These are phyloP conservation scores for Corythucha ciliata DNA, from an alignment of 2,888 invertebrate species.

Conservation along the genomic window DNA sequence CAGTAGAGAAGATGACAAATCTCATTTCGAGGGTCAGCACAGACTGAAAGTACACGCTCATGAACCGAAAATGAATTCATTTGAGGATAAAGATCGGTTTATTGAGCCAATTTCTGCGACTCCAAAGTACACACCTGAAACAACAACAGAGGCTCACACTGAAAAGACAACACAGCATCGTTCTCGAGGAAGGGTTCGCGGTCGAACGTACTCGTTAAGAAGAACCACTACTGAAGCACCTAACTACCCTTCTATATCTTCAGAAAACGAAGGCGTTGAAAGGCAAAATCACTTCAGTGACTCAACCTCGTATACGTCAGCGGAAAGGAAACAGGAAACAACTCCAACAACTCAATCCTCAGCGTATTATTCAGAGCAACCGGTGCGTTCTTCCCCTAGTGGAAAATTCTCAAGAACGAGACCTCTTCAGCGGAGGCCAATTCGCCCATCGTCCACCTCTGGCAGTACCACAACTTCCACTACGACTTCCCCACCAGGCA, in stretches of 20 bases:
- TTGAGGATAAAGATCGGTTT: conserved; percentile 2
- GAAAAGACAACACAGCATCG: conserved; percentile 24
- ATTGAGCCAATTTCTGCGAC: conserved; percentile 16
- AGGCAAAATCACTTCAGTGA: not conserved
- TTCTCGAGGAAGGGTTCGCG: conserved; percentile 28
- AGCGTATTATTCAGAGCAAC: too few species aligned
- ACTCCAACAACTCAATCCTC: too few species aligned
- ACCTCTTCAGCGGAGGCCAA: conserved; percentile 24
- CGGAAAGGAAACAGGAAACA: too few species aligned
- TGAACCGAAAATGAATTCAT: conserved; percentile 1
- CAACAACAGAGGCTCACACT: conserved; percentile 24
- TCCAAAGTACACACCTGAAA: conserved; percentile 11
- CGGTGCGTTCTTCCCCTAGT: too few species aligned
- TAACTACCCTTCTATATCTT: conserved; percentile 22
- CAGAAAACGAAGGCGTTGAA: conserved; percentile 10
- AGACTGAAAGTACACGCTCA: too few species aligned
- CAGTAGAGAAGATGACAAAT: too few species aligned
- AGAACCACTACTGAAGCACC: conserved; percentile 29
- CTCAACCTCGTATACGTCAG: conserved; percentile 11
- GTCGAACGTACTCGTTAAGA: conserved; percentile 21
- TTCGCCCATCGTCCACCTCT: conserved; percentile 27
- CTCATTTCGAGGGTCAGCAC: too few species aligned
- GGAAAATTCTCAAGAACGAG: conserved; percentile 17
- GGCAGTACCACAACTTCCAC: conserved; percentile 22
- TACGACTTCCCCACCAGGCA: conserved; percentile 23